A percentile compares a stretch with the other conserved stretches of the same genome.
phyloP scores from a whole-genome alignment of 2,888 invertebrate species.

The Sarcophaga rosellei region DNA sequence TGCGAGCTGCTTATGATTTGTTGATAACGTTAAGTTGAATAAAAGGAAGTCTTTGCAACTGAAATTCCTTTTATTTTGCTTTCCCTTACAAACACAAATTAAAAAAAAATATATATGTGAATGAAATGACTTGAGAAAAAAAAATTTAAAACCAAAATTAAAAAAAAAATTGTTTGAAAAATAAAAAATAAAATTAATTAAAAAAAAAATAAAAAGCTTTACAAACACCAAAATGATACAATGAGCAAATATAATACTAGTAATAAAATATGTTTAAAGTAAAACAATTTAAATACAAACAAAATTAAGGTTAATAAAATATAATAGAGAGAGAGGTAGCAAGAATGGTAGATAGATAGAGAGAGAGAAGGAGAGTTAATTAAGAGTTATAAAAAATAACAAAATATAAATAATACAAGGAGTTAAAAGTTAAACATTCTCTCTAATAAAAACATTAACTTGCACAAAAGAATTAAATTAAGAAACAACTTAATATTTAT shows the following conservation, averaged over 20 bases:
- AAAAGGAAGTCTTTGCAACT: slow-evolving; percentile 3
- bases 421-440: slow-evolving; percentile 67
- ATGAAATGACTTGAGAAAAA: not conserved
- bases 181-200: slow-evolving; percentile 71
- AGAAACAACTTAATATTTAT: slow-evolving; percentile 53
- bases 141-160: slow-evolving; percentile 32
- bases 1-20: slow-evolving; percentile 37
- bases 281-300: slow-evolving; percentile 46
- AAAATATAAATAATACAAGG: slow-evolving; percentile 42
- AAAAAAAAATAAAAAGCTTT: slow-evolving; percentile 72
- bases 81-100: not conserved
- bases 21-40: not conserved
- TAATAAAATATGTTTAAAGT: slow-evolving; percentile 25
- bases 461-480: slow-evolving; percentile 74
- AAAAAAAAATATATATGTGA: too few relatives aligned
- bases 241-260: slow-evolving; percentile 6
- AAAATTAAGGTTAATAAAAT: slow-evolving; percentile 44
- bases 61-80: not conserved
- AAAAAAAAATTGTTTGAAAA: slow-evolving; percentile 45
- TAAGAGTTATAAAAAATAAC: slow-evolving; percentile 67
- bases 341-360: not conserved
- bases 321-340: not conserved
- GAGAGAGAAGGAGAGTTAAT: slow-evolving; percentile 54
- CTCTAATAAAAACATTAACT: slow-evolving; percentile 73
- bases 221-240: slow-evolving; percentile 75